Base-by-base conservation (phyloP, 2,797 vertebrate genomes). In the Chanos chanos region DNA sequence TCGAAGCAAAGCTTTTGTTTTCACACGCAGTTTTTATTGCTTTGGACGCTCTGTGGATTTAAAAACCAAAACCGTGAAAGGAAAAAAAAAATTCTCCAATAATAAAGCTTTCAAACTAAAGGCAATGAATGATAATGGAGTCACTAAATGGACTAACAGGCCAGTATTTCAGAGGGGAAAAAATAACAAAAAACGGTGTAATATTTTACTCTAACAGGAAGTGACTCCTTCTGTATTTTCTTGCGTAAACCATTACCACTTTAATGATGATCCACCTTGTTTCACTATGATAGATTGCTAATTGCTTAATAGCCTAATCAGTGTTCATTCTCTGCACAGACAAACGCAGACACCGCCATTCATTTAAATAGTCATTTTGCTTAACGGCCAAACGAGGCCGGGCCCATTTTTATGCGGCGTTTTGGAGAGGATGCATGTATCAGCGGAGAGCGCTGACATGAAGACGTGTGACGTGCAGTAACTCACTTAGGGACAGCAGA, bases 401-500 rank as follows among this genome's bases (percentile, higher is more conserved):
- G 89, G 89, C 91, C 92, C 90, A 92, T 92, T 93, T 92, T 93
- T 92, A 90, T 91, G 90, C 87, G 86, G 88, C 89, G 87, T 92
- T 92, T 95, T 93, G 91, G 92, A 91, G 91, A 88, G 89, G 86
- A 87, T 80, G 90, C 93, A 98, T 98, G 94, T 94, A 98, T 98
- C 95, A 98, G 87, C 64, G 85, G 88, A 78, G 83, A 70, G 68
- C 74, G 91, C 93, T 97, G 96, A 97, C 94, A 98, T 96, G 96
- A 97, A 97, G 94, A 95, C 94, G 95, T 96, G 92, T 97, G 95
- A 98, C 92, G 90, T 92, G 92, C 91, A 90, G 93, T 98, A 98
- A 98, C 96, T 98, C 94, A 97, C 96, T 99, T 98, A 98, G 94
- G 92, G 91, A 92, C 93, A 90, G 93, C 96, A 98, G 97, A 95